Evolutionary conservation across 2,797 vertebrate species (phyloP).

Genomic region (Trachops cirrhosus): DNA sequence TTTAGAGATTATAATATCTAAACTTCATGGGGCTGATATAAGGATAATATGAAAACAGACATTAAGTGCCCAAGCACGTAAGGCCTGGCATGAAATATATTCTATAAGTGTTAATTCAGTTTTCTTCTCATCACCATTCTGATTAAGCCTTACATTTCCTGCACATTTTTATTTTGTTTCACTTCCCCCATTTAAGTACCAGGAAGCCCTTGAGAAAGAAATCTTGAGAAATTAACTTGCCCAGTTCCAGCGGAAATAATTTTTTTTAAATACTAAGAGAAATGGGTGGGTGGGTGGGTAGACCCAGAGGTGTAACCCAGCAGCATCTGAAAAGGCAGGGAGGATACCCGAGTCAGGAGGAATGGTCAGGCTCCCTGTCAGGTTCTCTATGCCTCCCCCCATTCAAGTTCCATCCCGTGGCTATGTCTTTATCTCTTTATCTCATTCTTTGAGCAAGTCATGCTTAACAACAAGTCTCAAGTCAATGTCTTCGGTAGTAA

Average conservation of each 20-base stretch:
- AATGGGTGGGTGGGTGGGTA: neutral
- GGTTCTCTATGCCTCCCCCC: neutral
- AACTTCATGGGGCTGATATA: neutral
- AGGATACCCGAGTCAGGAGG: neutral
- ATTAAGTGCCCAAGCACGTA: neutral
- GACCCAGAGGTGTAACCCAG: neutral
- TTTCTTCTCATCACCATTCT: constrained; percentile 26
- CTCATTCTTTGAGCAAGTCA: neutral
- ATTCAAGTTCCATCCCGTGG: neutral
- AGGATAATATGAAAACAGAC: neutral
- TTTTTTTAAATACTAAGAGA: neutral
- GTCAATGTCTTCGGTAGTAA: neutral
- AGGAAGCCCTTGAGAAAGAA: constrained; percentile 4
- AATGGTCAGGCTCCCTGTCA: neutral
- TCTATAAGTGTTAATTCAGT: neutral
- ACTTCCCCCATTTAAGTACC: neutral
- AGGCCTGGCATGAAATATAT: neutral
- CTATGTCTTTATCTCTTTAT: neutral
- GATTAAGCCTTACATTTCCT: neutral
- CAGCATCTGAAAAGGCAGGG: neutral
- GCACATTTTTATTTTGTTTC: neutral
- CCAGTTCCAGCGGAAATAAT: neutral
- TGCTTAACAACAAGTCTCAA: neutral
- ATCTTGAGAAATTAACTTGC: constrained; percentile 8
- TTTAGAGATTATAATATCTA: neutral